Evolutionary conservation across 1,140 invertebrate species (phyloP).

Genomic region (Psilanteris sp.): DNA sequence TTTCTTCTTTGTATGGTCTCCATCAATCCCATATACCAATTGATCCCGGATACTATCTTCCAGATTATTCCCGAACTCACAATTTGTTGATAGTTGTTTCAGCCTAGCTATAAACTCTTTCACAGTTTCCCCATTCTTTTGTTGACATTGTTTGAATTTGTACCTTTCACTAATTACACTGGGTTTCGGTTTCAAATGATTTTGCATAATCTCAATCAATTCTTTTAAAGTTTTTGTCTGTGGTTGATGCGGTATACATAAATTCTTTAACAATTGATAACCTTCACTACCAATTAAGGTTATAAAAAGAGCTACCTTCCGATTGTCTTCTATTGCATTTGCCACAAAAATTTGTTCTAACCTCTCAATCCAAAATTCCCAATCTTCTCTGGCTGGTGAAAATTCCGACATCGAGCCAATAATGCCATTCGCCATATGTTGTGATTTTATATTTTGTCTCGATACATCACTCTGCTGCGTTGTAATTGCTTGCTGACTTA

Average conservation of each 20-base stretch:
- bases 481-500: neutral
- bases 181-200: constrained; percentile 25
- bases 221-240: constrained; percentile 4
- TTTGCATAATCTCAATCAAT: constrained; percentile 15
- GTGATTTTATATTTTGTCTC: no score
- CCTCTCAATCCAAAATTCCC: neutral
- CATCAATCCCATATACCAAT: neutral
- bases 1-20: neutral
- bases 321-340: neutral
- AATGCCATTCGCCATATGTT: no score
- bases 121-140: neutral
- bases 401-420: no score
- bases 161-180: constrained; percentile 22
- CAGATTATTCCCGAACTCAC: neutral
- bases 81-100: neutral
- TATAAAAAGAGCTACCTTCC: constrained; percentile 11
- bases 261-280: constrained; percentile 32
- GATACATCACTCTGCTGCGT: neutral
- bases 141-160: constrained; percentile 29
- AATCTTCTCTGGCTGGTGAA: neutral
- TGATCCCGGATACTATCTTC: constrained; percentile 2
- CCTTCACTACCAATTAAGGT: constrained; percentile 33
- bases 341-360: neutral
- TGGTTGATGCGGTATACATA: constrained; percentile 28
- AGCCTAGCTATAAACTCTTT: neutral